These are phyloP conservation scores for Plecturocebus donacophilus DNA, from an alignment of 2,113 vertebrate species.

Conservation along the genomic window DNA sequence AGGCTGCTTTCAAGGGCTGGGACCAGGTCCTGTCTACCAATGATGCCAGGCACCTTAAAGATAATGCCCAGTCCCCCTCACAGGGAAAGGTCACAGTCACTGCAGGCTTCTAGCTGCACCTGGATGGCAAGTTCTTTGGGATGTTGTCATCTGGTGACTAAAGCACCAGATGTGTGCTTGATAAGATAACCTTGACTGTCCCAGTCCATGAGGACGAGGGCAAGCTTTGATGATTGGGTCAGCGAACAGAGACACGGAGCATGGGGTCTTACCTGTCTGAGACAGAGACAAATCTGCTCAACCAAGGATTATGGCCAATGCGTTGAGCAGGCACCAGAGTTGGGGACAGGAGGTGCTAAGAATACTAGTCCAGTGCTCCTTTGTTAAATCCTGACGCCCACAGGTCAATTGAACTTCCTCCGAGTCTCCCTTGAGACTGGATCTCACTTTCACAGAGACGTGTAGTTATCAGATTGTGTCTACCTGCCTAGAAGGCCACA, in stretches of 20 bases:
- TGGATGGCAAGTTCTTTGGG: background rate
- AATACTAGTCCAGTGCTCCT: background rate
- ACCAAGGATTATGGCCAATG: background rate
- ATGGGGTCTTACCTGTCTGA: background rate
- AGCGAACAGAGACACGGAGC: background rate
- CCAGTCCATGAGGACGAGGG: background rate
- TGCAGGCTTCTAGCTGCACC: background rate
- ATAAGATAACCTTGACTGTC: background rate
- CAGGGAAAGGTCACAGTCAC: background rate
- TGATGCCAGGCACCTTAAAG: background rate
- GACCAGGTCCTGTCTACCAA: background rate
- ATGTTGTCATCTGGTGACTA: background rate
- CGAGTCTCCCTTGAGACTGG: background rate
- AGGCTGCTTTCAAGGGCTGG: background rate
- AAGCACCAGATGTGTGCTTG: background rate
- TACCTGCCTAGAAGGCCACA: no score
- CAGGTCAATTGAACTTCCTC: background rate
- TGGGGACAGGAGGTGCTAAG: background rate
- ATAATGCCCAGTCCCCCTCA: background rate
- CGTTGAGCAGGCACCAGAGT: background rate
- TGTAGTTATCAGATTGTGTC: background rate
- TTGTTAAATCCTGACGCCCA: background rate
- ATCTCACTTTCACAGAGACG: background rate
- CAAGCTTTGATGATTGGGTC: background rate
- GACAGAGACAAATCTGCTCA: background rate